Percentiles rank a stretch among this genome's conserved stretches.
phyloP scores from a whole-genome alignment of 1,140 invertebrate species.

The Cataglyphis hispanica region DNA sequence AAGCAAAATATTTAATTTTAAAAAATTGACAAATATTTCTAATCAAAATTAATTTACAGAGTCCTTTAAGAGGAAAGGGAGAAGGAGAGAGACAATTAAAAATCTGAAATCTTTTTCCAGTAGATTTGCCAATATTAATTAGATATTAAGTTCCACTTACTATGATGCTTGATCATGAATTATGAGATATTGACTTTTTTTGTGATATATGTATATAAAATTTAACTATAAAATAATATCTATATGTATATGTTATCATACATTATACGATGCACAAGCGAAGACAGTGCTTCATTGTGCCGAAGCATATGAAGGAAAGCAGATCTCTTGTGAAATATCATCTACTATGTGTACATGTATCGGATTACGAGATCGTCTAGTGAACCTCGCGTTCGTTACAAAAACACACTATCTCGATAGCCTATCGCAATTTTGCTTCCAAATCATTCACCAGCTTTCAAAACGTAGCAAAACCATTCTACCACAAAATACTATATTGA shows the following conservation, averaged over 20 bases:
- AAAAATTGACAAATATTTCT: constrained; percentile 2
- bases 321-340: constrained; percentile 56
- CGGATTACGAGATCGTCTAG: constrained; percentile 51
- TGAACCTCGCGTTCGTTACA: constrained; percentile 51
- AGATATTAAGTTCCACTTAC: neutral
- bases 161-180: neutral
- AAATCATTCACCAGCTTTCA: constrained; percentile 1
- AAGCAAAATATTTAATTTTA: neutral
- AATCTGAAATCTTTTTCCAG: neutral
- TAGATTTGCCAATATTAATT: constrained; percentile 1
- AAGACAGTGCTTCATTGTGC: constrained; percentile 51
- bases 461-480: neutral
- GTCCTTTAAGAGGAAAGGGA: neutral
- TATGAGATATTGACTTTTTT: constrained; percentile 6
- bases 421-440: constrained; percentile 21
- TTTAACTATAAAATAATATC: constrained; percentile 22
- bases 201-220: neutral
- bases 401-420: constrained; percentile 56
- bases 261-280: neutral
- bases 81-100: neutral
- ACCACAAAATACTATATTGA: too few relatives aligned
- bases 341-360: constrained; percentile 54
- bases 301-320: constrained; percentile 33
- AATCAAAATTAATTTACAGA: neutral
- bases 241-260: neutral